These are phyloP conservation scores for Sprattus sprattus DNA, from an alignment of 2,113 vertebrate species.

Conservation along the genomic window DNA sequence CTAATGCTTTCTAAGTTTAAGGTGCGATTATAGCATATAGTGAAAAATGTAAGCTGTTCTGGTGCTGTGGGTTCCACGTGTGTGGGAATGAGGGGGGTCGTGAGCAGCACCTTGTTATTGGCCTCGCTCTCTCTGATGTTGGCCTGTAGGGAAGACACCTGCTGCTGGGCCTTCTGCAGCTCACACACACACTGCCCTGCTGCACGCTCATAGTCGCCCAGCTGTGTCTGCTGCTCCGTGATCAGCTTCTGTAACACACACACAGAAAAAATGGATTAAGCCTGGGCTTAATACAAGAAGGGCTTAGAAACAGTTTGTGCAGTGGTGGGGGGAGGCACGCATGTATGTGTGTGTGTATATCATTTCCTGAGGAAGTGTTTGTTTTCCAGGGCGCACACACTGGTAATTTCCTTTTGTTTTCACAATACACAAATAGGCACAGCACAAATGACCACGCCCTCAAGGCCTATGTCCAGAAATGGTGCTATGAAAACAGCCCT, in stretches of 20 bases:
- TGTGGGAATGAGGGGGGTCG: neutral
- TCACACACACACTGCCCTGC: constrained; percentile 60
- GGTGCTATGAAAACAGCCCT: neutral
- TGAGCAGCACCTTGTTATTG: constrained; percentile 79
- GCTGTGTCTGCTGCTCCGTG: constrained; percentile 66
- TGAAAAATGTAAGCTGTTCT: neutral
- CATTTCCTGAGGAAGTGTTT: constrained; percentile 55
- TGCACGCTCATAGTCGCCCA: constrained; percentile 57
- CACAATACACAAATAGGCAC: neutral
- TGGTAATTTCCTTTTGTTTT: neutral
- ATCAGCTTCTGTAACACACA: constrained; percentile 59
- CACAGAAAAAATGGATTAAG: neutral
- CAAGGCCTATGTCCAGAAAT: neutral
- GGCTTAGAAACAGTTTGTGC: no score
- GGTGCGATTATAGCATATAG: no score
- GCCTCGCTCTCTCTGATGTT: constrained; percentile 77
- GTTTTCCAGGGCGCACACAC: constrained; percentile 38
- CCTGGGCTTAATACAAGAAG: neutral
- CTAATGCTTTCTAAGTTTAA: no score
- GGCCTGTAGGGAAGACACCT: constrained; percentile 68
- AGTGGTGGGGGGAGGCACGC: neutral
- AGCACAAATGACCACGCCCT: neutral
- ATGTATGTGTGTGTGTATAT: neutral
- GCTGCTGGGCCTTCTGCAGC: constrained; percentile 71
- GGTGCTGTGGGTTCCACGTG: neutral